Base-by-base conservation (phyloP, 2,888 invertebrate species). In the Cheilosia vulpina region DNA sequence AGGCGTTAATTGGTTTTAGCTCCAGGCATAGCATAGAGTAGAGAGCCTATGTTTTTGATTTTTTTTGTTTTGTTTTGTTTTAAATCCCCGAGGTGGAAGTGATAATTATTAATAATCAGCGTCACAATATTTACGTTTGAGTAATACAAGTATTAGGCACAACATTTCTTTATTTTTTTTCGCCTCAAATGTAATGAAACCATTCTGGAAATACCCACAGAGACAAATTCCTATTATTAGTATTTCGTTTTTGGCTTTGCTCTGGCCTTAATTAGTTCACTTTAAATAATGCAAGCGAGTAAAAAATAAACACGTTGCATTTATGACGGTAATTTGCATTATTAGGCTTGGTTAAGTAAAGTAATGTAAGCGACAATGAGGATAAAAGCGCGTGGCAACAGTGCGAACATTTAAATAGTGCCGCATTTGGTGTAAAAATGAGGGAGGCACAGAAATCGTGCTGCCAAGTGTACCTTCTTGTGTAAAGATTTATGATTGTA, bases 281-380 rank as follows among this genome's bases (percentile, higher is more conserved):
- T 62, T 63, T 75, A 62, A 81, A 63, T 13, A 47, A 19, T 24
- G 17, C 2, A 47, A 78, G 43, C 41, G 15, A 41, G 34, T 17
- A 57, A 38, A 27, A 58, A 55, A 31, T 57, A 50, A 58, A 66
- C 47, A 66, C 38, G 60, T 58, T 77, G 53, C 80, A 84, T 73
- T 75, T 71, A 80, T 84, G 75, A 55, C 34, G 84, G 84, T 69
- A 65, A 84, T 84, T 79, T 84, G 84, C 79, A 84, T 79, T 79
- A 75, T 79, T 65, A 66, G 55, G 50, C 69, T 66, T 55, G 65
- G 72, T 72, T 43, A 66, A 72, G 62, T 71, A 77, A 66, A 72
- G 62, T 71, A 77, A 77, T 77, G 19, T 9, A 19, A 82, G 24
- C 17, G 41, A 60, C 17, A 31, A 4, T 21, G 21, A 38, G 38